phyloP scores from a whole-genome alignment of 2,797 vertebrate genomes.

The Antrozous pallidus region DNA sequence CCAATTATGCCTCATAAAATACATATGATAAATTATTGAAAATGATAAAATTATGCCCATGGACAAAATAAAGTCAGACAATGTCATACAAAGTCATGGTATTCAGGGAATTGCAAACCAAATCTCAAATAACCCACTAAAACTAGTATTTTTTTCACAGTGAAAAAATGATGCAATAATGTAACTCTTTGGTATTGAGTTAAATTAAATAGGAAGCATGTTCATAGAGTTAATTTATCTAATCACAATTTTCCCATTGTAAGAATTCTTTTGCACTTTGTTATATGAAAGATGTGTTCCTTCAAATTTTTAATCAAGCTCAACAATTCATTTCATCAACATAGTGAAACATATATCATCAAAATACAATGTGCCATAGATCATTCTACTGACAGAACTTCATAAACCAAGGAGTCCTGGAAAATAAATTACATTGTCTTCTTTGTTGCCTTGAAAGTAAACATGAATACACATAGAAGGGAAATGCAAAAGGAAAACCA shows the following conservation, averaged over 20 bases:
- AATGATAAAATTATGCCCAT: background rate
- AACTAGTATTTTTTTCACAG: background rate
- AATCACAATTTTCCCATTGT: background rate
- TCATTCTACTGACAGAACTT: constrained; percentile 33
- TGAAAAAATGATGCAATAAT: background rate
- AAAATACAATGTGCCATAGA: constrained; percentile 21
- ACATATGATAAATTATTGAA: background rate
- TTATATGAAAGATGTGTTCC: constrained; percentile 11
- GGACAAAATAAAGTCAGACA: background rate
- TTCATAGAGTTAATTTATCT: constrained; percentile 32
- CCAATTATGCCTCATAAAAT: background rate
- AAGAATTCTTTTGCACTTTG: background rate
- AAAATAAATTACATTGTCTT: constrained; percentile 39
- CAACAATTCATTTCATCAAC: constrained; percentile 39
- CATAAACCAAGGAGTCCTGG: background rate
- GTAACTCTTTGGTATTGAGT: background rate
- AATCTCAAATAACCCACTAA: background rate
- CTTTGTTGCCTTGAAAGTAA: constrained; percentile 44
- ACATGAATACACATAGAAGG: background rate
- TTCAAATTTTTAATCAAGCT: constrained; percentile 32
- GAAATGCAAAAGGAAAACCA: background rate
- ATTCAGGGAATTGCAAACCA: background rate
- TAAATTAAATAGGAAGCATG: constrained; percentile 1
- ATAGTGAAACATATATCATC: background rate
- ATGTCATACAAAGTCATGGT: background rate